Evolutionary conservation across 2,888 invertebrate genomes (phyloP).

Genomic region (Drosophila peninsularis): DNA sequence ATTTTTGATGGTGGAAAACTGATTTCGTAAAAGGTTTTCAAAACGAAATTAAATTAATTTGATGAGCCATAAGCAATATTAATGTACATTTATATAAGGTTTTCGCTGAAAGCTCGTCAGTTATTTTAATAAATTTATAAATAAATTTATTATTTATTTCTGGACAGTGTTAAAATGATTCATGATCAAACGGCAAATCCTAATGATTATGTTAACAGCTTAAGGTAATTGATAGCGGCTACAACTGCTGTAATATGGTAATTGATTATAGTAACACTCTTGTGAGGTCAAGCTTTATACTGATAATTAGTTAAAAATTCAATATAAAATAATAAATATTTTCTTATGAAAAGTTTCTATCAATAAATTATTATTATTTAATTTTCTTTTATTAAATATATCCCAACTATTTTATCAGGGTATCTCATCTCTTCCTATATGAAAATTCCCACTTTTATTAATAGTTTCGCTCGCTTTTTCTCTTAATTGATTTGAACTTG

Average conservation of each 20-base stretch:
- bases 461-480: neutral
- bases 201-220: neutral
- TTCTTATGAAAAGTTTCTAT: too few species aligned
- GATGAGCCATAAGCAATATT: too few species aligned
- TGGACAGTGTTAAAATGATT: neutral
- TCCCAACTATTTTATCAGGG: neutral
- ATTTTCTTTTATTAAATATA: neutral
- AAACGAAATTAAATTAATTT: neutral
- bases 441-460: neutral
- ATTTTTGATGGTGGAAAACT: neutral
- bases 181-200: neutral
- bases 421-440: neutral
- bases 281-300: neutral
- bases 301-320: too few species aligned
- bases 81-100: too few species aligned
- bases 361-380: neutral
- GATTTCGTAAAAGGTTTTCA: neutral
- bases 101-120: neutral
- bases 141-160: neutral
- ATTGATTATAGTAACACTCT: neutral
- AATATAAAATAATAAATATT: too few species aligned
- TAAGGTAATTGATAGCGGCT: neutral
- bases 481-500: constrained; percentile 24
- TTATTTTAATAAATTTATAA: neutral
- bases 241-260: neutral